These are phyloP conservation scores for Octomys mimax DNA, from an alignment of 2,797 vertebrate genomes.

Conservation along the genomic window DNA sequence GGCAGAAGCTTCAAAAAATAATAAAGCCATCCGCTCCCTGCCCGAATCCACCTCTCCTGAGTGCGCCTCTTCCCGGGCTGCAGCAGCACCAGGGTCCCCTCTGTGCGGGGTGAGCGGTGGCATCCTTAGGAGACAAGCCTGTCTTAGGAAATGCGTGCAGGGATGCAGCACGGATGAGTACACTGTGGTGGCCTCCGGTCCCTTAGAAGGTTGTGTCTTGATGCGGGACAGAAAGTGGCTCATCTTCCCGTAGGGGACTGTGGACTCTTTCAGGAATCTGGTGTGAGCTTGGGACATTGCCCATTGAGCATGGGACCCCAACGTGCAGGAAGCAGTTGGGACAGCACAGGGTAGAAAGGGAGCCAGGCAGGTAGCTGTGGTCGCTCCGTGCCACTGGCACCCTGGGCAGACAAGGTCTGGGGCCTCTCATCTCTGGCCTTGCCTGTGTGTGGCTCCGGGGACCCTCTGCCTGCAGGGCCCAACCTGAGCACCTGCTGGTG, in stretches of 20 bases:
- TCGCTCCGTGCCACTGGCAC: not conserved
- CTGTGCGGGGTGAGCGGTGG: not conserved
- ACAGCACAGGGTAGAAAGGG: no score
- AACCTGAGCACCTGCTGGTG: rapidly evolving
- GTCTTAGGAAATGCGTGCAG: no score
- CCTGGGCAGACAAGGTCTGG: rapidly evolving
- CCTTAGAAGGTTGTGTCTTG: not conserved
- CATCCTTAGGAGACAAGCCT: not conserved
- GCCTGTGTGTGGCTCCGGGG: not conserved
- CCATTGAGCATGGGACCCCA: not conserved
- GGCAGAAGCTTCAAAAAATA: conserved; percentile 25
- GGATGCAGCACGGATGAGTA: no score
- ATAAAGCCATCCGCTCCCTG: not conserved
- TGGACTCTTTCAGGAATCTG: not conserved
- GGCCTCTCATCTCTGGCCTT: not conserved
- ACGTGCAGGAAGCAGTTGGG: rapidly evolving
- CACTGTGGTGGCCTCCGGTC: not conserved
- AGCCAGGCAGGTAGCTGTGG: not conserved
- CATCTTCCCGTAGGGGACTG: not conserved
- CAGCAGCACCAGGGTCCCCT: not conserved
- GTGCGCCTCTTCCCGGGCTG: not conserved
- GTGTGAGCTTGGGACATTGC: not conserved
- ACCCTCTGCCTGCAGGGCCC: not conserved
- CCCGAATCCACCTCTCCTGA: not conserved
- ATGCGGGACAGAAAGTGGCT: not conserved